These are phyloP conservation scores for Bryconaethiops microstoma DNA, from an alignment of 2,797 vertebrate species.

Conservation along the genomic window DNA sequence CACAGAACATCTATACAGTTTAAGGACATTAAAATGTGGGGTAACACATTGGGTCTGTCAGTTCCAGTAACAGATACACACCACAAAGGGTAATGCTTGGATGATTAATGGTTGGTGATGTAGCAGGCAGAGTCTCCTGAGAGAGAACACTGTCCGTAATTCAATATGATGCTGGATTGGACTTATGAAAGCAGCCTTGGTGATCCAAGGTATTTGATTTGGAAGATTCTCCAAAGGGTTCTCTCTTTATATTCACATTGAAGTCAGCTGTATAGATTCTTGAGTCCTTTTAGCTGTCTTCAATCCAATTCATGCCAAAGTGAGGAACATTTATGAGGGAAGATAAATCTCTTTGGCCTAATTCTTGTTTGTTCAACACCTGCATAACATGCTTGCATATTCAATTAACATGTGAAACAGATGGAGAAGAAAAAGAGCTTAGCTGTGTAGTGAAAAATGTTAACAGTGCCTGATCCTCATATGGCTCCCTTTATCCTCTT, in stretches of 20 bases:
- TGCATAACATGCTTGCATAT: slow-evolving; percentile 8
- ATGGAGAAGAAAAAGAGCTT: slow-evolving; percentile 38
- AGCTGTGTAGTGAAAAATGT: slow-evolving; percentile 14
- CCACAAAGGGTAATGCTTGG: not conserved
- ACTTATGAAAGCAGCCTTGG: slow-evolving; percentile 22
- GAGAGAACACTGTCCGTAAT: slow-evolving; percentile 15
- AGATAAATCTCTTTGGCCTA: slow-evolving; percentile 1
- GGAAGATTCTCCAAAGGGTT: not conserved
- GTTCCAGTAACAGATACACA: slow-evolving; percentile 13
- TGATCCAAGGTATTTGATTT: not conserved
- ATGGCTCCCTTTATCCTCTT: slow-evolving; percentile 40
- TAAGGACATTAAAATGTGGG: not conserved
- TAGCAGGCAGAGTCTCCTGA: not conserved
- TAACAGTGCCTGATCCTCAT: slow-evolving; percentile 7
- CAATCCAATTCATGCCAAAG: not conserved
- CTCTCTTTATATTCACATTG: not conserved
- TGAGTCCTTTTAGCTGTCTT: not conserved
- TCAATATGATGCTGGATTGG: slow-evolving; percentile 26
- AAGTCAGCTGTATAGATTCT: not conserved
- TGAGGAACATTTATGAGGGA: not conserved
- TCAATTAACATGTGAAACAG: slow-evolving; percentile 37
- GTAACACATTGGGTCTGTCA: not conserved
- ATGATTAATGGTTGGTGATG: slow-evolving; percentile 27
- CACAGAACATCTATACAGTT: not conserved
- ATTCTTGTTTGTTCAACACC: slow-evolving; percentile 16